A percentile compares a stretch with the other conserved stretches of the same genome.
phyloP scores from a whole-genome alignment of 1,140 invertebrate species.

The Brachionus plicatilis region DNA sequence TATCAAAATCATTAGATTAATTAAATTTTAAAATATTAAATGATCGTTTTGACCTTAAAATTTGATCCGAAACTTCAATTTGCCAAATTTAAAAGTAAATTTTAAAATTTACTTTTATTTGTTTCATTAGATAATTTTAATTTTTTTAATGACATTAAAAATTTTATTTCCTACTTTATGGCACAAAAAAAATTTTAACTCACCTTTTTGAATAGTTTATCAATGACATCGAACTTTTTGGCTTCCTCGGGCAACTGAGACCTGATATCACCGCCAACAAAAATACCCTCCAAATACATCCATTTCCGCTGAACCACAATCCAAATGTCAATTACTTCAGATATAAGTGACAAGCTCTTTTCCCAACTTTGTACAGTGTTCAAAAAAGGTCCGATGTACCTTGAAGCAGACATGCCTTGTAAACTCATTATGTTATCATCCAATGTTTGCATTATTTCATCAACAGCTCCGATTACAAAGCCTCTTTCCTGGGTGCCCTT shows the following conservation, averaged over 20 bases:
- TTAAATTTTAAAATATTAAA: no score
- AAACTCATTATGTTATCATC: conserved; percentile 83
- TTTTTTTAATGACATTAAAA: background rate
- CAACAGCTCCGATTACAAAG: conserved; percentile 71
- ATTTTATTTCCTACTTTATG: no score
- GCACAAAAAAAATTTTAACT: background rate
- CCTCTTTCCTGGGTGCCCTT: conserved; percentile 62
- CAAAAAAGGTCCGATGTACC: conserved; percentile 79
- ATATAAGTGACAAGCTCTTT: conserved; percentile 68
- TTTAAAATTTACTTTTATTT: no score
- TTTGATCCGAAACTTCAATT: no score
- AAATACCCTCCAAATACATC: conserved; percentile 83
- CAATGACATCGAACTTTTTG: conserved; percentile 79
- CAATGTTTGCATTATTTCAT: conserved; percentile 71
- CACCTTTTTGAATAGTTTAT: conserved; percentile 69
- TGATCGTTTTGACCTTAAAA: no score
- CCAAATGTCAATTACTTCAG: conserved; percentile 70
- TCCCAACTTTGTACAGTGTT: conserved; percentile 75
- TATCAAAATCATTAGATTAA: no score
- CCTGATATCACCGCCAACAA: conserved; percentile 77
- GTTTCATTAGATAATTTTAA: no score
- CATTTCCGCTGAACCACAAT: conserved; percentile 75
- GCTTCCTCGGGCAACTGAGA: conserved; percentile 77
- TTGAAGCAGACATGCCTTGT: conserved; percentile 80
- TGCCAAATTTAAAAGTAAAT: no score